Conservation (phyloP, 2,888 invertebrate species). For the Achlya flavicornis region DNA sequence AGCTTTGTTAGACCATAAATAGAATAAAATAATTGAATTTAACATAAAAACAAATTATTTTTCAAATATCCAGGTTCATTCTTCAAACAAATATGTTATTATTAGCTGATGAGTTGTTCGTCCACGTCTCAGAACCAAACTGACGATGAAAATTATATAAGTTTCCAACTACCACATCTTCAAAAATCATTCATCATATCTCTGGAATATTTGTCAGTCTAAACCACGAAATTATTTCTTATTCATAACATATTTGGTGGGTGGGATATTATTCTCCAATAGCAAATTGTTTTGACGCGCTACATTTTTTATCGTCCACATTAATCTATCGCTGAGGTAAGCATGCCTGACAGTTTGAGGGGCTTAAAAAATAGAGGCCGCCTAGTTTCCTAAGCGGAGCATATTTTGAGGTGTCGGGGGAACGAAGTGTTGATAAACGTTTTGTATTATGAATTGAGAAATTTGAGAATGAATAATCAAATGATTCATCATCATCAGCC, state of each 20-base stretch:
- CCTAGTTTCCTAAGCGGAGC: background rate
- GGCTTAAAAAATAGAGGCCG: background rate
- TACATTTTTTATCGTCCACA: constrained; percentile 45
- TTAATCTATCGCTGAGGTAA: constrained; percentile 33
- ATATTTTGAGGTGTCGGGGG: background rate
- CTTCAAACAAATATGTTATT: too few species aligned
- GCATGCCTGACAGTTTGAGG: background rate
- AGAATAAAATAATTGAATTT: too few species aligned
- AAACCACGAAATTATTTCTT: background rate
- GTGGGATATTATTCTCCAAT: constrained; percentile 14
- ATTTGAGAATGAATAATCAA: too few species aligned
- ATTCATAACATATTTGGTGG: background rate
- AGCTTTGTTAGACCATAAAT: too few species aligned
- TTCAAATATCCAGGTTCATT: too few species aligned
- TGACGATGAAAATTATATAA: too few species aligned
- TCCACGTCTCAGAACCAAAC: too few species aligned
- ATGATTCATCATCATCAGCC: too few species aligned
- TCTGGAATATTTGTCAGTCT: background rate
- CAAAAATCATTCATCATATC: background rate
- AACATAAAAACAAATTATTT: too few species aligned
- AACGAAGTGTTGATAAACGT: background rate
- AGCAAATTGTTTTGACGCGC: constrained; percentile 42
- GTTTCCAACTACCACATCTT: background rate
- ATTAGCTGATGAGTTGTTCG: too few species aligned
- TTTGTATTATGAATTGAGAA: background rate